Conservation (phyloP, 2,113 vertebrate genomes). For the Mohoua ochrocephala region DNA sequence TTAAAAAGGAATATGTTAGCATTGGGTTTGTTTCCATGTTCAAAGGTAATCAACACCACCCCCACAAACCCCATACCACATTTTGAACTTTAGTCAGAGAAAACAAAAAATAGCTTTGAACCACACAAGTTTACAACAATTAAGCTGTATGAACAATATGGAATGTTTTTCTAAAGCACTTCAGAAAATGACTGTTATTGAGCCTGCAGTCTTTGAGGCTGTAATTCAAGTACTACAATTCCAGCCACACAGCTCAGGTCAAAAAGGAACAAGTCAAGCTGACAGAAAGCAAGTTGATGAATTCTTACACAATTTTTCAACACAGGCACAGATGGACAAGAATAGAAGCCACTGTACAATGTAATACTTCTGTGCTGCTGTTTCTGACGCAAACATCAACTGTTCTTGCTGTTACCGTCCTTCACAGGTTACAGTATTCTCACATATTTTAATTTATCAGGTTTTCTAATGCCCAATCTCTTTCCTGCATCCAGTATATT, state of each 20-base stretch:
- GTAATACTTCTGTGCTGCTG: background rate
- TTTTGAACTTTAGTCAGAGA: background rate
- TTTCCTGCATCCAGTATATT: background rate
- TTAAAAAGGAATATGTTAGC: background rate
- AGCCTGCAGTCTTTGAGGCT: background rate
- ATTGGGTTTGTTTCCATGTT: background rate
- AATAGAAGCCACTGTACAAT: background rate
- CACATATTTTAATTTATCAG: background rate
- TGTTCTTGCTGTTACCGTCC: background rate
- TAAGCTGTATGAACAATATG: background rate
- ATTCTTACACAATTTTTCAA: slow-evolving; percentile 20
- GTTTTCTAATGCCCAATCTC: background rate
- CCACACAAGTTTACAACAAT: background rate
- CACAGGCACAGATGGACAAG: background rate
- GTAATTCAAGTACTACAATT: background rate
- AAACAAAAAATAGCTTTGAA: background rate
- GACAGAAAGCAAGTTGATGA: background rate
- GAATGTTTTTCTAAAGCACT: background rate
- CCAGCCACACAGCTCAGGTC: slow-evolving; percentile 5
- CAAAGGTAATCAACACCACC: background rate
- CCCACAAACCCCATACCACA: background rate
- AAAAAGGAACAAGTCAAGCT: slow-evolving; percentile 35
- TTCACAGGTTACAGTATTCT: background rate
- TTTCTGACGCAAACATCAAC: background rate
- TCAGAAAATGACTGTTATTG: slow-evolving; percentile 17